A percentile compares a stretch with the other conserved stretches of the same genome.
These are phyloP conservation scores for Oceanodroma leucorhoa DNA, from an alignment of 2,797 vertebrate genomes.

Conservation along the genomic window DNA sequence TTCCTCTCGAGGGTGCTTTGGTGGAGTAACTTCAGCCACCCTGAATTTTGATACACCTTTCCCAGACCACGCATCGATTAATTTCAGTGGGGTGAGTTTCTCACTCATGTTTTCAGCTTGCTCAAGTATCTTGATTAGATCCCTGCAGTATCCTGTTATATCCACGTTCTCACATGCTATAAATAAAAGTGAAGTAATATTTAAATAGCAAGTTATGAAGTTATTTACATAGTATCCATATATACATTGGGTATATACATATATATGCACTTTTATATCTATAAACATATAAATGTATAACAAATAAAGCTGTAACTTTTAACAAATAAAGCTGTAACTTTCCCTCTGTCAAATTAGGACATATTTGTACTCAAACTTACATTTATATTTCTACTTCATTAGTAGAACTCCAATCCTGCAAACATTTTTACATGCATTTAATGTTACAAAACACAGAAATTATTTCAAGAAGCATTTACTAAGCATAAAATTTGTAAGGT, in stretches of 20 bases:
- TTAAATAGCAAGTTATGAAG: background rate
- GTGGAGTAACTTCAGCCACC: constrained; percentile 79
- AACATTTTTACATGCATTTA: background rate
- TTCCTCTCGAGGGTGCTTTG: constrained; percentile 76
- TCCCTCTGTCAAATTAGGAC: background rate
- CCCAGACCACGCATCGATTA: constrained; percentile 90
- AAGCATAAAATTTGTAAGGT: background rate
- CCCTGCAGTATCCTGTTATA: constrained; percentile 80
- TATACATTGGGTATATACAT: background rate
- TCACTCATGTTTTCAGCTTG: constrained; percentile 83
- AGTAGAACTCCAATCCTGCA: background rate
- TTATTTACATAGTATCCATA: background rate
- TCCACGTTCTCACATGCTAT: constrained; percentile 78
- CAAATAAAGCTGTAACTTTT: background rate
- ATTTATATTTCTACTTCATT: background rate
- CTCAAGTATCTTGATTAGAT: constrained; percentile 88
- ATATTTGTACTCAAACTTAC: background rate
- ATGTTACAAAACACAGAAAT: background rate
- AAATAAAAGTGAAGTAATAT: background rate
- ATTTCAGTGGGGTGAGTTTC: constrained; percentile 92
- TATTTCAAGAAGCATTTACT: background rate
- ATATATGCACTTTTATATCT: background rate
- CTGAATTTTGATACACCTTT: constrained; percentile 86
- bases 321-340: background rate
- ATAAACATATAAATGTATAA: background rate